Evolutionary conservation across 2,797 vertebrate genomes (phyloP).

Genomic region (Phaenicophaeus curvirostris): DNA sequence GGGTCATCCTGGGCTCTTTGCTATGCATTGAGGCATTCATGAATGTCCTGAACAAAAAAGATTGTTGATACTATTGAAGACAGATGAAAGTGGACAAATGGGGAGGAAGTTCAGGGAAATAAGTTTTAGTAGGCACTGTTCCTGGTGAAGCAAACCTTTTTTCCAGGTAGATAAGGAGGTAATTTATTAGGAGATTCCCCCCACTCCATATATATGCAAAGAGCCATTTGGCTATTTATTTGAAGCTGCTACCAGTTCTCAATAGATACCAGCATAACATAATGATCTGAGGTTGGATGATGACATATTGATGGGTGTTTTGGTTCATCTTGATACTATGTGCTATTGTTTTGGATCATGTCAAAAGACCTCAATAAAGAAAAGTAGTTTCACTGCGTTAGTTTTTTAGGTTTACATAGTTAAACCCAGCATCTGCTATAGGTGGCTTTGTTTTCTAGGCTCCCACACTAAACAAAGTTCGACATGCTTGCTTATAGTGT

Average conservation of each 20-base stretch:
- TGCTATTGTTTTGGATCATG: neutral
- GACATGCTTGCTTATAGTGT: neutral
- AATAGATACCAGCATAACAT: neutral
- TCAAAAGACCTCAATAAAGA: neutral
- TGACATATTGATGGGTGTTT: neutral
- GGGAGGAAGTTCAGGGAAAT: neutral
- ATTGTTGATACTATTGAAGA: neutral
- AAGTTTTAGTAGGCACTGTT: neutral
- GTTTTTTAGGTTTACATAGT: neutral
- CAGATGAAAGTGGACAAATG: neutral
- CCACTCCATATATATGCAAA: neutral
- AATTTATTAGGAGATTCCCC: neutral
- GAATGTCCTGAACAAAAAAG: neutral
- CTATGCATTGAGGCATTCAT: neutral
- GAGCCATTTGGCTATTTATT: neutral
- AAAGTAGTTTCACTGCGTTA: neutral
- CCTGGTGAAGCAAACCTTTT: neutral
- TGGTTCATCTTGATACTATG: neutral
- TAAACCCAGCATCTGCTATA: neutral
- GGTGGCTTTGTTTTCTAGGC: neutral
- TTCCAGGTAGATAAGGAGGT: neutral
- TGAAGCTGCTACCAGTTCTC: neutral
- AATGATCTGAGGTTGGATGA: neutral
- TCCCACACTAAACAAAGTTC: neutral
- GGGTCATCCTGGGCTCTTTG: fast-evolving